Evolutionary conservation across 2,113 vertebrate species (phyloP), one percentile per base, ranked within the genome.

Genomic region (Coptodon rendalli): DNA sequence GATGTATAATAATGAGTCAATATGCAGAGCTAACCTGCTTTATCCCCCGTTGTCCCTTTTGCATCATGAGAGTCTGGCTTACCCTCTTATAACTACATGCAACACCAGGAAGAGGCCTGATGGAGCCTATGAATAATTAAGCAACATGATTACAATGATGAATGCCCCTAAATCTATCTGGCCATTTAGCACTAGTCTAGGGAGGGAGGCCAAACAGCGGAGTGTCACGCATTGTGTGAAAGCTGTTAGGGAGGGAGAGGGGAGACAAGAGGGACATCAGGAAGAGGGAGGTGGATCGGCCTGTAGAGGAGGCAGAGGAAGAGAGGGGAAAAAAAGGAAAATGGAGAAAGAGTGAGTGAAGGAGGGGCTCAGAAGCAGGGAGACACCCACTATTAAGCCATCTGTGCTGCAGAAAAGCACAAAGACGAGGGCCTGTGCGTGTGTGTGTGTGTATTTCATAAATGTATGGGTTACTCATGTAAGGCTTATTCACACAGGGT

Each of bases 121-220:
- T 94, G 90, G 93, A 95, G 83, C 56, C 91, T 82, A 93, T 96
- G 91, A 96, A 97, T 96, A 96, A 96, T 96, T 96, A 93, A 97
- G 80, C 82, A 94, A 83, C 91, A 91, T 96, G 95, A 96, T 96
- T 96, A 96, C 93, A 89, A 86, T 95, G 95, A 96, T 95, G 93
- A 95, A 96, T 94, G 96, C 88, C 81, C 91, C 85, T 83, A 92
- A 93, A 95, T 94, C 95, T 93, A 87, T 93, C 89, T 89, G 84
- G 73, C 92, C 94, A 94, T 95, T 95, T 95, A 94, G 89, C 89
- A 94, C 90, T 76, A 83, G 89, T 80, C 87, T 56, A 61, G 87
- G 85, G 83, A 89, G 85, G 83, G 50, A 82, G 86, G 91, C 82
- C 87, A 83, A 91, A 84, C 87, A 56, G 83, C 50, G 2, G 87